A percentile compares a stretch with the other conserved stretches of the same genome.
phyloP scores from a whole-genome alignment of 2,888 invertebrate species.

The Drosophila algonquin region DNA sequence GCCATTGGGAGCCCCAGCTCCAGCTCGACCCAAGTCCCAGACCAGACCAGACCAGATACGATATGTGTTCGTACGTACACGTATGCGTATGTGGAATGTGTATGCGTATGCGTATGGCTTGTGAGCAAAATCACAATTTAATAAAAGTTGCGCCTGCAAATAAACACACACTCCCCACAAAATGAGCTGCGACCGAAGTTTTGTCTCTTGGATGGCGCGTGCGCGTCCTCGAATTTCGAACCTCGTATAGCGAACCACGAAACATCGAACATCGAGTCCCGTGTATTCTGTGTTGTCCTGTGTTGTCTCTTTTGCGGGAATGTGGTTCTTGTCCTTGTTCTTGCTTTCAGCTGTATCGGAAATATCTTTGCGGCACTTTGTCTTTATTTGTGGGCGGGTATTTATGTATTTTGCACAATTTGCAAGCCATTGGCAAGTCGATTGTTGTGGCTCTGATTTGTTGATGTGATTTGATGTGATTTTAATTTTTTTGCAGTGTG shows the following conservation, averaged over 20 bases:
- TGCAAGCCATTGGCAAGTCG: conserved; percentile 42
- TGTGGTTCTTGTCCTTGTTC: conserved; percentile 25
- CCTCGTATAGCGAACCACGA: not conserved
- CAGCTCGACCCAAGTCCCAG: conserved; percentile 6
- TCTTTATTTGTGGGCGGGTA: not conserved
- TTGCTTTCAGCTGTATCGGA: conserved; percentile 30
- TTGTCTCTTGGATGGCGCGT: conserved; percentile 44
- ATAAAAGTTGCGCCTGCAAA: conserved; percentile 77
- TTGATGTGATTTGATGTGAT: conserved; percentile 63
- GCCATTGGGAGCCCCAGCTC: conserved; percentile 29
- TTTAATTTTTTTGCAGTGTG: conserved; percentile 50
- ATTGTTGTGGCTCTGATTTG: conserved; percentile 59
- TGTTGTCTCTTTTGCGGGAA: conserved; percentile 34
- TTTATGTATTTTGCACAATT: conserved; percentile 36
- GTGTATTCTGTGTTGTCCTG: not conserved
- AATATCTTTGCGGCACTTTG: not conserved
- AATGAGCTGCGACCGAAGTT: conserved; percentile 14
- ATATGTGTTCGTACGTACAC: not conserved
- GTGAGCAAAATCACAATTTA: conserved; percentile 77
- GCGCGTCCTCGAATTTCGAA: conserved; percentile 18
- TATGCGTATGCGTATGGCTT: conserved; percentile 15
- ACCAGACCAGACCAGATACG: not conserved
- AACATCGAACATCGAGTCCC: not conserved
- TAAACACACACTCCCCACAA: conserved; percentile 64
- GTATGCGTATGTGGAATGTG: not conserved